These are phyloP conservation scores for Thysanoteuthis rhombus DNA, from an alignment of 2,888 invertebrate genomes.

Conservation along the genomic window DNA sequence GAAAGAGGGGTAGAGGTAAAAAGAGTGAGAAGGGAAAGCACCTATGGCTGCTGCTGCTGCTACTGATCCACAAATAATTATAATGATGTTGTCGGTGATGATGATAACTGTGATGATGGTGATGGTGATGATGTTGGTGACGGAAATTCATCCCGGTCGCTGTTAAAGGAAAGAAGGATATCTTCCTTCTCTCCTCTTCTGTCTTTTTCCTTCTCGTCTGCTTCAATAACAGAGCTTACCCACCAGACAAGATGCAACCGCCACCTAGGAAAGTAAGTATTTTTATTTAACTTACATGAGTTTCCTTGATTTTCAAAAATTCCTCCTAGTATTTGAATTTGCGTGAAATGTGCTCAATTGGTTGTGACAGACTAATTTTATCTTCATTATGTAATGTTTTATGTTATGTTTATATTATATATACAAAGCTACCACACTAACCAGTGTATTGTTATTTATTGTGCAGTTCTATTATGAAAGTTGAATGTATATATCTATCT, in stretches of 20 bases:
- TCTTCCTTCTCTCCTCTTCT: neutral
- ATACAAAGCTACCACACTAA: too few species aligned
- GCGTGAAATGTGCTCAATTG: too few species aligned
- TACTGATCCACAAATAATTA: too few species aligned
- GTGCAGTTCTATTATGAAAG: too few species aligned
- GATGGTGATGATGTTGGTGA: neutral
- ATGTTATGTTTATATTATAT: too few species aligned
- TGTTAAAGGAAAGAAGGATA: conserved; percentile 15
- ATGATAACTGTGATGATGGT: neutral
- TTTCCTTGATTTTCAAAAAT: neutral
- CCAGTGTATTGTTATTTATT: too few species aligned
- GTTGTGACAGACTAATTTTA: too few species aligned
- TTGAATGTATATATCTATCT: too few species aligned
- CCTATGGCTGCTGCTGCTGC: conserved; percentile 1
- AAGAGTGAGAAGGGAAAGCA: neutral
- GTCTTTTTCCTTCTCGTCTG: neutral
- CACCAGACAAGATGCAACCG: conserved; percentile 20
- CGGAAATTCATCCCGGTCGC: neutral
- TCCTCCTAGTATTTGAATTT: too few species aligned
- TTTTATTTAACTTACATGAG: neutral
- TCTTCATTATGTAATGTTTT: too few species aligned
- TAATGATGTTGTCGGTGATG: neutral
- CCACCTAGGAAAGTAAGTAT: conserved; percentile 26
- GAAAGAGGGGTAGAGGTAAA: too few species aligned
- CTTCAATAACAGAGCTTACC: neutral